Base-by-base conservation (phyloP, 2,888 invertebrate genomes). In the Xestia ashworthii region DNA sequence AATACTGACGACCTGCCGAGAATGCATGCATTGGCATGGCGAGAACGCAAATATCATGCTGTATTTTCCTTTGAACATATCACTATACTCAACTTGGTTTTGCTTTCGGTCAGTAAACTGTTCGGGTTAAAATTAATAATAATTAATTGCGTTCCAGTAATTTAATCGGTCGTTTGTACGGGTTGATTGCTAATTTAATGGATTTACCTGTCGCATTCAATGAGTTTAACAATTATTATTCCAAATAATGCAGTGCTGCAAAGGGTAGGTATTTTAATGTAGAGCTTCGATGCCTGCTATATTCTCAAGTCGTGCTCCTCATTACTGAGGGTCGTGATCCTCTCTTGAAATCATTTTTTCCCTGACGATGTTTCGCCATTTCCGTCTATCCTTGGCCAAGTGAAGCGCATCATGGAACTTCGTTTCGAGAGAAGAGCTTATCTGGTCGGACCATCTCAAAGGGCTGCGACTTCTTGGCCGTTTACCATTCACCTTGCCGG, bases 111-210 rank as follows among this genome's bases (percentile, higher is more conserved):
- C 64, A 44, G 9, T 25, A 8, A 8, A 22, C 16, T 16, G 22
- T 6, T 41, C 14, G 25, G 32, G 5, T 50, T 41, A 76, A 6
- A 65, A 32, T 50, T 3, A 50, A 69, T 69, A 12, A 14, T 25
- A 53, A 65, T 81, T n/a, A 81, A 80, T 50, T 38, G n/a, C n/a
- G 16, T 55, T 60, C 1, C 60, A 16, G 16, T 81, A 74, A 41
- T 22, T 53, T 38, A 73, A 62, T 53, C 41, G 9, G 5, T 22
- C 12, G 25, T 22, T 25, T 77, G 81, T 73, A 65, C 25, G 53
- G 25, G 9, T 25, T 25, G 53, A 32, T 64, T 81, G 46, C 25
- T 11, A 48, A 32, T 64, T 53, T 32, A 48, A 64, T 74, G 0
- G 32, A 32, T 32, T 5, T 44, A 22, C 12, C 8, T 25, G 16